Conservation (phyloP, 1,140 invertebrate species). For the Ooceraea biroi region DNA sequence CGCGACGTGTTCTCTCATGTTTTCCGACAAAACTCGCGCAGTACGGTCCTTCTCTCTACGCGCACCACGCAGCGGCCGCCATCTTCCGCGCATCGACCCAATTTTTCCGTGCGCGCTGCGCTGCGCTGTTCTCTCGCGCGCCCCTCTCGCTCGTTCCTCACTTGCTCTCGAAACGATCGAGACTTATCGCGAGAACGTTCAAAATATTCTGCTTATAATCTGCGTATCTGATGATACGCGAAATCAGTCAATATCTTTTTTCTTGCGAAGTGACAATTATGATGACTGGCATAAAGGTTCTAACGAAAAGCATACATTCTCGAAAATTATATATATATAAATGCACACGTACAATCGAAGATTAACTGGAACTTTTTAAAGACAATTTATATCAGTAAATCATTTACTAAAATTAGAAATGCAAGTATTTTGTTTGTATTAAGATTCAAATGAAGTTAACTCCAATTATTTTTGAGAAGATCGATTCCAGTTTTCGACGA, state of each 20-base stretch:
- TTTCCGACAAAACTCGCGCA: slow-evolving; percentile 54
- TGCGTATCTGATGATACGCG: no score
- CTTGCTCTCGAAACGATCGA: not conserved
- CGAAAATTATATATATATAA: not conserved
- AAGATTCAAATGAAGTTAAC: not conserved
- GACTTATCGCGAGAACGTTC: not conserved
- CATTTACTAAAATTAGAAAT: slow-evolving; percentile 30
- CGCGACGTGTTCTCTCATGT: slow-evolving; percentile 66
- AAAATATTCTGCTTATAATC: not conserved
- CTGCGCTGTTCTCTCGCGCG: slow-evolving; percentile 2
- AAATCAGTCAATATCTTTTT: no score
- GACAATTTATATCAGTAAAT: not conserved
- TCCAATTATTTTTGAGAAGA: not conserved
- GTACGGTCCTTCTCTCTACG: slow-evolving; percentile 66
- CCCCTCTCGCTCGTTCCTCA: not conserved
- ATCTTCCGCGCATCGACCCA: slow-evolving; percentile 85
- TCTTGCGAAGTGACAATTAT: no score
- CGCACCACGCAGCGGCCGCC: slow-evolving; percentile 78
- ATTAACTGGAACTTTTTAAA: not conserved
- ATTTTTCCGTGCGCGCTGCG: slow-evolving; percentile 77
- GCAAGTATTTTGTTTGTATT: not conserved
- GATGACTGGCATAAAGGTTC: no score
- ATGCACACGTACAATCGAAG: no score
- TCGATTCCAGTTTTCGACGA: slow-evolving; percentile 5
- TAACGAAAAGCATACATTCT: not conserved